These are phyloP conservation scores for Cuculus canorus DNA, from an alignment of 2,797 vertebrate species.

Conservation along the genomic window DNA sequence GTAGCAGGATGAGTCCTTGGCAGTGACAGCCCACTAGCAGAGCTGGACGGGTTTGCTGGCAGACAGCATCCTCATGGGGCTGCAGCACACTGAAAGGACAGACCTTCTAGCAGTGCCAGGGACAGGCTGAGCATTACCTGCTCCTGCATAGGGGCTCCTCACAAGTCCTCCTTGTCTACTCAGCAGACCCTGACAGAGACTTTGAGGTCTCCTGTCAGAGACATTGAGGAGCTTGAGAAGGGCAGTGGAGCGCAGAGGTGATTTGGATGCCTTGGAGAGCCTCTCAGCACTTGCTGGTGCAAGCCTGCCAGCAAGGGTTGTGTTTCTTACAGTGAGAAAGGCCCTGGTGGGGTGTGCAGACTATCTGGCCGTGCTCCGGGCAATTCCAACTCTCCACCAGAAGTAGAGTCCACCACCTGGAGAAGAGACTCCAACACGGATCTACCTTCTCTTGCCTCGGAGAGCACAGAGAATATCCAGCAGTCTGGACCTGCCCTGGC, in stretches of 20 bases:
- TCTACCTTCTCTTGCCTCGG: background rate
- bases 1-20: background rate
- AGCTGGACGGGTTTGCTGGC: background rate
- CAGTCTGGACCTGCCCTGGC: accelerated
- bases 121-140: background rate
- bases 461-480: background rate
- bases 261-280: background rate
- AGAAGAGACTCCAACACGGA: background rate
- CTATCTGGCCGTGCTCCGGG: background rate
- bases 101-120: background rate
- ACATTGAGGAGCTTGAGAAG: background rate
- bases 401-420: background rate
- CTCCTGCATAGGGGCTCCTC: background rate
- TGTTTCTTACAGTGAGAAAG: background rate
- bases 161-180: accelerated
- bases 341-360: background rate
- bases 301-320: background rate
- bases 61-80: accelerated
- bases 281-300: background rate
- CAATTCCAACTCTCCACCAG: background rate
- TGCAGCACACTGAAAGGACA: accelerated
- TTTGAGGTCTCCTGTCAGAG: background rate
- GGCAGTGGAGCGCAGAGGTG: background rate
- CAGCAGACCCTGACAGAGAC: background rate
- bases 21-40: background rate